Evolutionary conservation across 64 coral and sea anemone species (phyloP).

Genomic region (Actinia tenebrosa): DNA sequence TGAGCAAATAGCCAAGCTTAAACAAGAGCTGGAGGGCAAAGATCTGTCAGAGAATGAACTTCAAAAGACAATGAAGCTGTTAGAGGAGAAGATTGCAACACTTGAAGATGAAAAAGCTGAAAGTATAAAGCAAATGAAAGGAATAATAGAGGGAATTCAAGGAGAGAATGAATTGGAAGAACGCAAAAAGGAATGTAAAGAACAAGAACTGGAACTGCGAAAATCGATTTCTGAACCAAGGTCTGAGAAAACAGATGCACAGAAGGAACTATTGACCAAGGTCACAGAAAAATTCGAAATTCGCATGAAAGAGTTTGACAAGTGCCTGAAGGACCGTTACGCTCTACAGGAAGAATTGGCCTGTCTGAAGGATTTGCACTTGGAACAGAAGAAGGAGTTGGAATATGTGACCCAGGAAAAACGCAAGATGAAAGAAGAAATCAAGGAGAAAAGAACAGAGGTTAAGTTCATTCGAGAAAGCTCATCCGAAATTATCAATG

Average conservation of each 20-base stretch:
- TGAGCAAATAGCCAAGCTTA: not conserved
- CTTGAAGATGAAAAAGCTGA: not conserved
- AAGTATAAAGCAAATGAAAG: not conserved
- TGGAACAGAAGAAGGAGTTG: not conserved
- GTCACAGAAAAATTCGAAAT: not conserved
- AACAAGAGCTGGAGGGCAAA: not conserved
- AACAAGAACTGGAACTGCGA: not conserved
- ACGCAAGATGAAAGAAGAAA: not conserved
- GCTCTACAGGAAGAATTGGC: slow-evolving; percentile 5
- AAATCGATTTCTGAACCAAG: not conserved
- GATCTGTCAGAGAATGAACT: not conserved
- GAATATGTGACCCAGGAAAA: not conserved
- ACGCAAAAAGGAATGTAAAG: not conserved
- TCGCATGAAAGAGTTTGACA: not conserved
- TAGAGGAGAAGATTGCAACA: not conserved
- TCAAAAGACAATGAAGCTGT: not conserved
- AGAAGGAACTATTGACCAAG: not conserved
- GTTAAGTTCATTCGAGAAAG: not conserved
- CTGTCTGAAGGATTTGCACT: not conserved
- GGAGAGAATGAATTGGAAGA: not conserved
- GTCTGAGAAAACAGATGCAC: not conserved
- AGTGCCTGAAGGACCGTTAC: not conserved
- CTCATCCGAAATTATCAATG: not conserved
- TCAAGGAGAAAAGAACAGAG: not conserved
- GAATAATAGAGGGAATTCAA: not conserved